Base-by-base conservation (phyloP, 2,888 invertebrate species). In the Protophormia terraenovae region DNA sequence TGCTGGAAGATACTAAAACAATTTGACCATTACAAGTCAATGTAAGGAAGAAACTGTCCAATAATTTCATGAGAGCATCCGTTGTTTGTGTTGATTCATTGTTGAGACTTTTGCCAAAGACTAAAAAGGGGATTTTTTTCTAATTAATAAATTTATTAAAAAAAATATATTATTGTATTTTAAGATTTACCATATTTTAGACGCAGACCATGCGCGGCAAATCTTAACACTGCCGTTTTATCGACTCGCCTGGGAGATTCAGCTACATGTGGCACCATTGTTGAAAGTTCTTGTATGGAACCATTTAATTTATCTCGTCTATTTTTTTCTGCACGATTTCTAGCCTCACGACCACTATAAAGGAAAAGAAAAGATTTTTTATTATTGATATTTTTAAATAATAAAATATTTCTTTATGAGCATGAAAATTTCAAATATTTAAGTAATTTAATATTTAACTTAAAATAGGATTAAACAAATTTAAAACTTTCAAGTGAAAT, bases 241-340 rank as follows among this genome's bases (percentile, higher is more conserved):
- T 98, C 98, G 90, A 98, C 95, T 90, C 96, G 95, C 88, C 97
- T 95, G 67, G 96, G 95, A 86, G 97, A 96, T 90, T 95, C 95
- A 58, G 96, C 95, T 78, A 97, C 96, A 92, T 96, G 95, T n/a
- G 97, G 97, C 87, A 98, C 95, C 89, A 97, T 94, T 60, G 95
- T 94, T 86, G 97, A 96, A 92, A 98, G 94, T 91, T 97, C 96
- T 81, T 95, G 95, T 89, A 98, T 97, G 91, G 96, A 96, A 35
- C 95, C 94, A 93, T 98, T 98, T 88, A 98, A 94, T 91, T 97
- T 97, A 92, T 98, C 97, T 79, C 98, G 94, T 41, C 98, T 95
- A 92, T 96, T 96, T 93, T 98, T 98, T 92, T 98, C 98, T 10
- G 98, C 98, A 90, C 95, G 94, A 91, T 98, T 98, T 85, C 98